Base-by-base conservation (phyloP, 92 coral and sea anemone genomes). In the Phenganax marumi region DNA sequence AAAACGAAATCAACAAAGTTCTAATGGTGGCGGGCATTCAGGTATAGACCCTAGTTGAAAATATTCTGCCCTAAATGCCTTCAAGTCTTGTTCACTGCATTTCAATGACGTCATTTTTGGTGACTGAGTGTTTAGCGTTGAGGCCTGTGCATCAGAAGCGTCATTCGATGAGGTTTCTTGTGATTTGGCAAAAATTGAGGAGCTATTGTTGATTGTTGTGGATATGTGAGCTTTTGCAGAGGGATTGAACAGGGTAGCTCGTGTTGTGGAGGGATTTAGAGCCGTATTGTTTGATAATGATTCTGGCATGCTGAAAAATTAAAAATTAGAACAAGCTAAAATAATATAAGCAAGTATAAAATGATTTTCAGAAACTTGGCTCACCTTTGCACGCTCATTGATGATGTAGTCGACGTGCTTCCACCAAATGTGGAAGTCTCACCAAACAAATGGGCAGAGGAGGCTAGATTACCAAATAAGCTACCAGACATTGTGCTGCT, bases 41-140 rank as follows among this genome's bases (percentile, higher is more conserved):
- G 98, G 98, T 77, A 94, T 92, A 50, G 85, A 87, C 12, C 98
- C 98, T 70, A 94, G 77, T 47, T 89, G 86, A 94, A 94, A 94
- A 66, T 88, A 86, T 60, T 90, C 95, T 7, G 92, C 97, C 78
- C 71, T 92, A 51, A 92, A 94, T 16, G 98, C 97, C 68, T 84
- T 88, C 81, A 94, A 54, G 85, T 92, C 98, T 77, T 90, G 87
- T 51, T 92, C 92, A 24, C 93, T 89, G 81, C 91, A 92, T 39
- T 53, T 81, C 76, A 85, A 46, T 26, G 55, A 17, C 21, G 57
- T 71, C 16, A 75, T 55, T 22, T 81, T 77, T 53, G 89, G 69
- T 52, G 74, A 11, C 12, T 57, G 86, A 26, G 79, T 54, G n/a
- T 25, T 55, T 73, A 16, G 61, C 66, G 89, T 43, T 57, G 26